These are phyloP conservation scores for Pachycephala philippinensis DNA, from an alignment of 2,113 vertebrate species.

Conservation along the genomic window DNA sequence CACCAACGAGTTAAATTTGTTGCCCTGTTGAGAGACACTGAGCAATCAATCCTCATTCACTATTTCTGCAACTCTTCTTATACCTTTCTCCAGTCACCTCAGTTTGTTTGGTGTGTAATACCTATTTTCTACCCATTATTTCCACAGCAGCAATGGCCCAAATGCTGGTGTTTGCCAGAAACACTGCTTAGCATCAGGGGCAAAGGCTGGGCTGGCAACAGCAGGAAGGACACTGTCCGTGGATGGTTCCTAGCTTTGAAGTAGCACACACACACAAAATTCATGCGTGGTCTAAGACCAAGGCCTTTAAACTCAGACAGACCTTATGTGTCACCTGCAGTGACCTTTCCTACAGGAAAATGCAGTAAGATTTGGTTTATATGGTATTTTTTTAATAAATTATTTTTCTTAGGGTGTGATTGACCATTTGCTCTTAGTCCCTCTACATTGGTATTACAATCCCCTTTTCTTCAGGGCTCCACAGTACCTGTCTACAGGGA, in stretches of 20 bases:
- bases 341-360: background rate
- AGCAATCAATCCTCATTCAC: background rate
- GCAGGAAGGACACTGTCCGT: background rate
- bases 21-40: background rate
- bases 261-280: background rate
- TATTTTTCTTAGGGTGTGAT: background rate
- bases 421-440: background rate
- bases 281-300: background rate
- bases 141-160: background rate
- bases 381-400: background rate
- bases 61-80: background rate
- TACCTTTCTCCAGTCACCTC: background rate
- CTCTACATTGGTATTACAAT: background rate
- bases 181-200: background rate
- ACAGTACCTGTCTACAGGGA: background rate
- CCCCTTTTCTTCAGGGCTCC: fast-evolving
- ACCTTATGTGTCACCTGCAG: background rate
- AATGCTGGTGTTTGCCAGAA: background rate
- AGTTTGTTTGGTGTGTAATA: background rate
- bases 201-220: background rate
- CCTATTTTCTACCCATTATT: background rate
- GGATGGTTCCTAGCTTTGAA: background rate
- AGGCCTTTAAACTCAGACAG: background rate
- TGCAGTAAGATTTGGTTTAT: background rate
- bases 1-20: background rate